Evolutionary conservation across 2,797 vertebrate species (phyloP).

Genomic region (Bradypus variegatus): DNA sequence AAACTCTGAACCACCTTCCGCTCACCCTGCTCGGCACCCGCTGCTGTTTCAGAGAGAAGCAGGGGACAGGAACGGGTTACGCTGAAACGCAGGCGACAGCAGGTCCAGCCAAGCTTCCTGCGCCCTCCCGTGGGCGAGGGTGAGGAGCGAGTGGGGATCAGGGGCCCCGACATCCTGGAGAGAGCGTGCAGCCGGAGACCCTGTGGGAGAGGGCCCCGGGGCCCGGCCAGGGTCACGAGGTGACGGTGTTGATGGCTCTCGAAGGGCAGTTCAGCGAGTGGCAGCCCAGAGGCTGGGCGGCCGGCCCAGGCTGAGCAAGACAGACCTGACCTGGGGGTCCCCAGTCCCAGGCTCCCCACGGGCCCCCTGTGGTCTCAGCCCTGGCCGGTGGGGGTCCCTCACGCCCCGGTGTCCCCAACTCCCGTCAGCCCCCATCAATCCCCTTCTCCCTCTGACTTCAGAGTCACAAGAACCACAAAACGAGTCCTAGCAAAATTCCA

Average conservation of each 20-base stretch:
- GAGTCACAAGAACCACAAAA: conserved; percentile 47
- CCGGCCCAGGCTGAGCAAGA: too few relatives aligned
- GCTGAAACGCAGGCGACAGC: background rate
- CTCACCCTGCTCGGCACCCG: background rate
- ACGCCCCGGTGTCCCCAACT: background rate
- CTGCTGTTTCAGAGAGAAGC: background rate
- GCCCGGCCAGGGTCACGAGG: too few relatives aligned
- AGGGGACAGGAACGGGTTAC: background rate
- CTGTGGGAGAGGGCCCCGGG: background rate
- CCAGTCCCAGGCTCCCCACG: too few relatives aligned
- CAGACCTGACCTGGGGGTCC: too few relatives aligned
- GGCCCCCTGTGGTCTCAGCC: too few relatives aligned
- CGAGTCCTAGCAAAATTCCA: conserved; percentile 58
- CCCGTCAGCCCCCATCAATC: background rate
- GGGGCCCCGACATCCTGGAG: background rate
- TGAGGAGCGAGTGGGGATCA: background rate
- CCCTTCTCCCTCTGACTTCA: conserved; percentile 34
- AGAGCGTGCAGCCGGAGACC: accelerated
- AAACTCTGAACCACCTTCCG: too few relatives aligned
- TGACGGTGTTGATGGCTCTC: background rate
- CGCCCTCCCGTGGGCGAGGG: accelerated
- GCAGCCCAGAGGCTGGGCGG: too few relatives aligned
- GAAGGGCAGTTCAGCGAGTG: too few relatives aligned
- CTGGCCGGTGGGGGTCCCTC: background rate
- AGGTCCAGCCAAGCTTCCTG: accelerated